These are phyloP conservation scores for Meandrina meandrites DNA, from an alignment of 92 coral and sea anemone species.

Conservation along the genomic window DNA sequence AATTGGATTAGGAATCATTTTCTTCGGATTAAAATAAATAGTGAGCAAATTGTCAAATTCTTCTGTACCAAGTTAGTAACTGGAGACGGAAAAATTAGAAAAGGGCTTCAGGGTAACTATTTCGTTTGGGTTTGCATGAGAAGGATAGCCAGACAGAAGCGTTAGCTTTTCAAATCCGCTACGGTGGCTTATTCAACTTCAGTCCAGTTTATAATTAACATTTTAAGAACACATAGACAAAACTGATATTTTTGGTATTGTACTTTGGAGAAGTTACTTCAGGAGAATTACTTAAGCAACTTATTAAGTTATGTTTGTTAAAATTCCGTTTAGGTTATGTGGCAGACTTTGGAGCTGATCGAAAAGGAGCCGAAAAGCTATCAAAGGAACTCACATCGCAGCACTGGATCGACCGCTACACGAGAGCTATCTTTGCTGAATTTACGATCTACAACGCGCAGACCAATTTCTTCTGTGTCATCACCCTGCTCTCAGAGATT, in stretches of 20 bases:
- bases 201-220: too few species aligned
- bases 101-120: neutral
- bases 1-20: neutral
- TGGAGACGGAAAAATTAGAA: neutral
- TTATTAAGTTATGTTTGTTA: neutral
- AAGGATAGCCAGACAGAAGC: neutral
- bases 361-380: conserved; percentile 43
- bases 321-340: conserved; percentile 64
- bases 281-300: neutral
- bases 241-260: neutral
- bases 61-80: neutral
- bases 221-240: too few species aligned
- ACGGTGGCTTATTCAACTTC: too few species aligned
- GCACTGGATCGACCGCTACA: conserved; percentile 81
- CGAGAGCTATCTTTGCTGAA: conserved; percentile 85
- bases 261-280: neutral
- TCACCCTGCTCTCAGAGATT: conserved; percentile 74
- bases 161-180: neutral
- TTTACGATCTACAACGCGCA: conserved; percentile 80
- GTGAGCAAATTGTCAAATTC: too few species aligned
- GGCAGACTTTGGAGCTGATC: conserved; percentile 71
- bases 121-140: neutral
- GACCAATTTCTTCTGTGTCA: conserved; percentile 84
- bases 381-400: conserved; percentile 26
- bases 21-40: neutral